These are phyloP conservation scores for Drosophila demipolita DNA, from an alignment of 2,888 invertebrate genomes.

Conservation along the genomic window DNA sequence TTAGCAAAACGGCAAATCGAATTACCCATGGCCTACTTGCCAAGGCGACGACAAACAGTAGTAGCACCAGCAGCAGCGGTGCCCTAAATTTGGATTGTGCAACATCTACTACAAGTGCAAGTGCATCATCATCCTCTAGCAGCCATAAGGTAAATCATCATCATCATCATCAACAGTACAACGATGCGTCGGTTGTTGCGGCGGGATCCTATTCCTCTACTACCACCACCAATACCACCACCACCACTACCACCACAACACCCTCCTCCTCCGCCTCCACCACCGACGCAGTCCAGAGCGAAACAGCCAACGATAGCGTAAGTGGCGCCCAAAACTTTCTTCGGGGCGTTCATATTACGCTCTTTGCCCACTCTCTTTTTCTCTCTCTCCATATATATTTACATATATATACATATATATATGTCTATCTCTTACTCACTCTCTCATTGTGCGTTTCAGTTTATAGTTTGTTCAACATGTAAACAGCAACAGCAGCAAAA, in stretches of 20 bases:
- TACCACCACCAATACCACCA: conserved; percentile 4
- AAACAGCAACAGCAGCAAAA: conserved; percentile 18
- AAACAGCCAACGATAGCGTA: conserved; percentile 72
- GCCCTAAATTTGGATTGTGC: not conserved
- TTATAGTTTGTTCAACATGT: conserved; percentile 26
- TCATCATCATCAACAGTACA: conserved; percentile 31
- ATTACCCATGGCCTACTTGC: conserved; percentile 41
- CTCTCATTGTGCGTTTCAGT: conserved; percentile 31
- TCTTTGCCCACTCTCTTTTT: conserved; percentile 35
- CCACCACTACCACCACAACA: conserved; percentile 7
- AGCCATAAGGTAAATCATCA: conserved; percentile 58
- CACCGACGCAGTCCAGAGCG: conserved; percentile 35
- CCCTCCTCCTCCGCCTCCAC: conserved; percentile 19
- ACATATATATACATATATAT: not conserved
- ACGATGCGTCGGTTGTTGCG: conserved; percentile 15
- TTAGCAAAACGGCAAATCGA: conserved; percentile 47
- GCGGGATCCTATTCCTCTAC: not conserved
- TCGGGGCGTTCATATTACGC: conserved; percentile 35
- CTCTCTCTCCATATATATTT: conserved; percentile 7
- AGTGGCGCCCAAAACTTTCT: conserved; percentile 55
- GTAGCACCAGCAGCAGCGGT: not conserved
- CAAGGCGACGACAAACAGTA: conserved; percentile 29
- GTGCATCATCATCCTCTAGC: conserved; percentile 26
- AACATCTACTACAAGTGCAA: not conserved
- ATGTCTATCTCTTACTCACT: not conserved